A percentile compares a stretch with the other conserved stretches of the same genome.
These are phyloP conservation scores for Neoscelio sp. DNA, from an alignment of 2,888 invertebrate species.

Conservation along the genomic window DNA sequence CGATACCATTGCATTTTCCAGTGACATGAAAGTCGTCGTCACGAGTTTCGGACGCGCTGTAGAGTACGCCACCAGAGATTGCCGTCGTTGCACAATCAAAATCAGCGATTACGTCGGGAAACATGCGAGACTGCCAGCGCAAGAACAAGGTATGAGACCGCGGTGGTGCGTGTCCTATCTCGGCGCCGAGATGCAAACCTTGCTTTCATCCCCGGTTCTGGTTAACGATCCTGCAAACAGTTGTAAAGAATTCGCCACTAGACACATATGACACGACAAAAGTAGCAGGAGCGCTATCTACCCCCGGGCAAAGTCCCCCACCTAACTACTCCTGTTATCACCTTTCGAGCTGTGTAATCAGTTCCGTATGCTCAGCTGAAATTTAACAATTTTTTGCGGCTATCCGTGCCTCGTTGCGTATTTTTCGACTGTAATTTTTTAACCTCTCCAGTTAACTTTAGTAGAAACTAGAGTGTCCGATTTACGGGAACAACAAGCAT, in stretches of 20 bases:
- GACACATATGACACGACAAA: conserved; percentile 66
- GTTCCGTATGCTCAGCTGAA: conserved; percentile 70
- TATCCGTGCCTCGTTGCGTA: conserved; percentile 32
- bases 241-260: conserved; percentile 78
- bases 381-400: conserved; percentile 59
- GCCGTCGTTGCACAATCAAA: conserved; percentile 70
- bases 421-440: conserved; percentile 49
- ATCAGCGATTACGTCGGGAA: conserved; percentile 70
- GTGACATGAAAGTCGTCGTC: conserved; percentile 55
- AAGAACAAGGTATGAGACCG: conserved; percentile 38
- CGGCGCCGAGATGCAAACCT: conserved; percentile 76
- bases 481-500: conserved; percentile 37
- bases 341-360: conserved; percentile 75
- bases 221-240: conserved; percentile 76
- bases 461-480: conserved; percentile 33
- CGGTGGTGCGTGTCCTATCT: conserved; percentile 78
- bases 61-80: conserved; percentile 32
- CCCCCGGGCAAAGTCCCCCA: conserved; percentile 72
- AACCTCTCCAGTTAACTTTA: conserved; percentile 24
- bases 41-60: conserved; percentile 36
- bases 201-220: conserved; percentile 44
- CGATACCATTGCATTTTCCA: conserved; percentile 55
- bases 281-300: conserved; percentile 75
- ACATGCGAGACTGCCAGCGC: conserved; percentile 58
- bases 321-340: conserved; percentile 77